phyloP scores from a whole-genome alignment of 2,113 vertebrate species.

The Oplegnathus fasciatus region DNA sequence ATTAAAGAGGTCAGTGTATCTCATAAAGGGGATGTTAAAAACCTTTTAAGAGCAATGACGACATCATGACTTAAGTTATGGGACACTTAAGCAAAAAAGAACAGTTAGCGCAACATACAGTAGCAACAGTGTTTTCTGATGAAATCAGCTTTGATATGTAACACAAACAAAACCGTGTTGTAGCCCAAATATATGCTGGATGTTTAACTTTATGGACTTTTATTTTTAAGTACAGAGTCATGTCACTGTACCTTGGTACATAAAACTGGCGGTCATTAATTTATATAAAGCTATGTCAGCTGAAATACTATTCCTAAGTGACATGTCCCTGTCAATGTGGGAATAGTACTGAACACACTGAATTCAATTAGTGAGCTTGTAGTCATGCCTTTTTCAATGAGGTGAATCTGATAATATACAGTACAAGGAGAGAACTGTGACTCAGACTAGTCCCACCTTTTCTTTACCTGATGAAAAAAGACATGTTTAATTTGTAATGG shows the following conservation, averaged over 20 bases:
- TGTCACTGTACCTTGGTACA: neutral
- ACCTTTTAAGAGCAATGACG: neutral
- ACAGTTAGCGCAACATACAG: slow-evolving; percentile 49
- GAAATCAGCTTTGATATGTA: slow-evolving; percentile 44
- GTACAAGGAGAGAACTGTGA: neutral
- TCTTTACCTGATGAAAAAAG: neutral
- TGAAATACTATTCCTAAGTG: slow-evolving; percentile 1
- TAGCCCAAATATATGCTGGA: slow-evolving; percentile 39
- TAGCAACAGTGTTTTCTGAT: slow-evolving; percentile 63
- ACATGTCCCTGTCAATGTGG: neutral
- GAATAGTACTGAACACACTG: neutral
- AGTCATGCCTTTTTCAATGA: slow-evolving; percentile 9
- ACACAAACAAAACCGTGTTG: slow-evolving; percentile 26
- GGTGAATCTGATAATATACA: neutral
- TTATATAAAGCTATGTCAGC: neutral
- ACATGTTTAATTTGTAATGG: neutral
- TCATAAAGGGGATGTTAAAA: slow-evolving; percentile 16
- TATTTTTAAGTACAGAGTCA: slow-evolving; percentile 20
- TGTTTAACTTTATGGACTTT: slow-evolving; percentile 24
- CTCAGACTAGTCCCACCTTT: neutral
- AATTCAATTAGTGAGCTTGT: neutral
- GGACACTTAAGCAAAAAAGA: slow-evolving; percentile 9
- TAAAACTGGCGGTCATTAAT: slow-evolving; percentile 8
- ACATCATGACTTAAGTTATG: neutral
- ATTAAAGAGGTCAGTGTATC: neutral